Percentiles rank a stretch among this genome's conserved stretches.
These are phyloP conservation scores for Pimpla rufipes DNA, from an alignment of 2,888 invertebrate species.

Conservation along the genomic window DNA sequence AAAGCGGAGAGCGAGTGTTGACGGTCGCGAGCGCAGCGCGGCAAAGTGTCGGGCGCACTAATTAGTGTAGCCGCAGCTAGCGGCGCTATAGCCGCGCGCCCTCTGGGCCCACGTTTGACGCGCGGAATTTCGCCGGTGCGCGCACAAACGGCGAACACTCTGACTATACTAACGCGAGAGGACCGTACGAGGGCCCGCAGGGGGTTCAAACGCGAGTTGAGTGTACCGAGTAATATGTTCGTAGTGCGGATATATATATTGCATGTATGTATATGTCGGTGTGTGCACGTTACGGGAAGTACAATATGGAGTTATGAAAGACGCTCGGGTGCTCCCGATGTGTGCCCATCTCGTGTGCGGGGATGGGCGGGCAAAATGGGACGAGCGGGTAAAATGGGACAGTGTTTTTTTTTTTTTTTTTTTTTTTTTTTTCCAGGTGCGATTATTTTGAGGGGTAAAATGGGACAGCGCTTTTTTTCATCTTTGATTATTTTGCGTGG, in stretches of 20 bases:
- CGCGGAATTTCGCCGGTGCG: conserved; percentile 62
- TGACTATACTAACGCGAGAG: too few species aligned
- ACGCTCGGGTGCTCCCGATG: conserved; percentile 41
- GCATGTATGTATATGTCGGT: background rate
- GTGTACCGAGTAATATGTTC: conserved; percentile 25
- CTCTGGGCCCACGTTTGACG: conserved; percentile 55
- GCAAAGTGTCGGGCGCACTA: conserved; percentile 58
- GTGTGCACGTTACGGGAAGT: background rate
- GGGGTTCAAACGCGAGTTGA: conserved; percentile 12
- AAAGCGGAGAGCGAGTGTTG: conserved; percentile 15
- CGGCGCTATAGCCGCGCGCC: conserved; percentile 32
- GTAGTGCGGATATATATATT: background rate
- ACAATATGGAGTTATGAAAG: conserved; percentile 50
- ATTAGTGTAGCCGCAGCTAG: conserved; percentile 64
- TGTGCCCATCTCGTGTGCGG: conserved; percentile 41
- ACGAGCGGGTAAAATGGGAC: too few species aligned
- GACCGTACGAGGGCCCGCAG: conserved; percentile 1
- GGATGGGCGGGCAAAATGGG: too few species aligned
- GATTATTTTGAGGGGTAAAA: too few species aligned
- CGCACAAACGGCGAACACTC: conserved; percentile 55
- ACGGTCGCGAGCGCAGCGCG: conserved; percentile 18
- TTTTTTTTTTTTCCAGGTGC: too few species aligned
- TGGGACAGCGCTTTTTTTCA: too few species aligned
- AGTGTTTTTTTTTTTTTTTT: too few species aligned
- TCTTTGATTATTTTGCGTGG: too few species aligned